Evolutionary conservation across 2,797 vertebrate genomes (phyloP).

Genomic region (Mormyrops attenuatus): DNA sequence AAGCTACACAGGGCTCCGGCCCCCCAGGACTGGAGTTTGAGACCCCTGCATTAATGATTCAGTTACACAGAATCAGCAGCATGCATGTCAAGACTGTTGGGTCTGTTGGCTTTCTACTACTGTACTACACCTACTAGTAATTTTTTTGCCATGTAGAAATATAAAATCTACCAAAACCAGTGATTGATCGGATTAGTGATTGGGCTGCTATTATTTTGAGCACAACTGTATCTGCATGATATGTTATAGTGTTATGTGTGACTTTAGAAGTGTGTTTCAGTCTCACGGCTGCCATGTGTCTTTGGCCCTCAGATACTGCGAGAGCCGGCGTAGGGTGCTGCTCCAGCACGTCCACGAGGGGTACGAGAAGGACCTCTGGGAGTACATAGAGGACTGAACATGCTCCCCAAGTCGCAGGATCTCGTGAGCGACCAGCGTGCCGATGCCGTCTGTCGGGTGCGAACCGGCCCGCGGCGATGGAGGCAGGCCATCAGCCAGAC

Average conservation of each 20-base stretch:
- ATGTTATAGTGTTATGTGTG: background rate
- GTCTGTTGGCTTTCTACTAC: background rate
- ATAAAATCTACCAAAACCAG: background rate
- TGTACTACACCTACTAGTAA: background rate
- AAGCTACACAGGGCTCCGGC: too few relatives aligned
- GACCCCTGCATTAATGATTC: background rate
- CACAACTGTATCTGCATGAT: background rate
- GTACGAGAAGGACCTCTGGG: slow-evolving; percentile 99
- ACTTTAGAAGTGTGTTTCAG: background rate
- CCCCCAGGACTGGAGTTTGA: too few relatives aligned
- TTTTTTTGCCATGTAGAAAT: background rate
- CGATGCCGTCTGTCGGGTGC: slow-evolving; percentile 69
- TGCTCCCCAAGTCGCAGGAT: slow-evolving; percentile 29
- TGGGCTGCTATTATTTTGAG: background rate
- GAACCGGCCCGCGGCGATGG: slow-evolving; percentile 73
- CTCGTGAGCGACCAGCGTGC: slow-evolving; percentile 68
- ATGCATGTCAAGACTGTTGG: background rate
- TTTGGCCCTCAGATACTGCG: slow-evolving; percentile 87
- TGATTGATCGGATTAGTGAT: background rate
- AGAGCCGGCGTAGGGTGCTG: slow-evolving; percentile 96
- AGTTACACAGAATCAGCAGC: background rate
- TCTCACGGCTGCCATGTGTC: background rate
- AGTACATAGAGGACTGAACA: slow-evolving; percentile 98
- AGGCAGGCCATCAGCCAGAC: background rate
- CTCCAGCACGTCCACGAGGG: slow-evolving; percentile 99